These are phyloP conservation scores for Nemurella pictetii DNA, from an alignment of 2,888 invertebrate species.

Conservation along the genomic window DNA sequence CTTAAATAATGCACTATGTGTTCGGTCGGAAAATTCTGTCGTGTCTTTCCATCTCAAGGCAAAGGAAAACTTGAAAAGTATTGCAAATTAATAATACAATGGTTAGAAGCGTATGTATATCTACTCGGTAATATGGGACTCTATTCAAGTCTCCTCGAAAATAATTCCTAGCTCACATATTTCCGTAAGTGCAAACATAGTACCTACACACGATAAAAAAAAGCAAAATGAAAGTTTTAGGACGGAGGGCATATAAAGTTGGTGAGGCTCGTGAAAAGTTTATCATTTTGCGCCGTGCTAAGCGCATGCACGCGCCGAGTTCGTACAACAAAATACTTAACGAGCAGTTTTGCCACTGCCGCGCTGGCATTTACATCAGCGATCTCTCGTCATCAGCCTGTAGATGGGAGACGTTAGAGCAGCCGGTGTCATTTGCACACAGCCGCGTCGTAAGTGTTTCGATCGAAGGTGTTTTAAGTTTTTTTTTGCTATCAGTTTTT, in stretches of 20 bases:
- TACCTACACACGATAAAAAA: neutral
- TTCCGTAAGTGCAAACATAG: neutral
- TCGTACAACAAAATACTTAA: neutral
- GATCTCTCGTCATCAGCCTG: neutral
- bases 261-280: neutral
- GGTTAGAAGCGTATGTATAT: neutral
- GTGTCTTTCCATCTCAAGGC: no score
- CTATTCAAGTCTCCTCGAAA: neutral
- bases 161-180: neutral
- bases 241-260: neutral
- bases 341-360: neutral
- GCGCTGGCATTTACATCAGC: neutral
- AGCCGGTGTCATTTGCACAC: neutral
- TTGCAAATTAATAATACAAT: neutral
- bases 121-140: neutral
- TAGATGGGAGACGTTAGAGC: neutral
- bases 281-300: neutral
- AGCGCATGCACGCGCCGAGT: neutral
- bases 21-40: neutral
- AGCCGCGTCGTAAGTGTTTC: neutral
- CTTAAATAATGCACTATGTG: neutral
- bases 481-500: neutral
- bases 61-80: neutral
- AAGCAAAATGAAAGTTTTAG: neutral
- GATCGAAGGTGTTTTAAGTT: neutral